Percentiles rank a stretch among this genome's conserved stretches.
Evolutionary conservation across 2,797 vertebrate species (phyloP).

Genomic region (Pseudochaenichthys georgianus): DNA sequence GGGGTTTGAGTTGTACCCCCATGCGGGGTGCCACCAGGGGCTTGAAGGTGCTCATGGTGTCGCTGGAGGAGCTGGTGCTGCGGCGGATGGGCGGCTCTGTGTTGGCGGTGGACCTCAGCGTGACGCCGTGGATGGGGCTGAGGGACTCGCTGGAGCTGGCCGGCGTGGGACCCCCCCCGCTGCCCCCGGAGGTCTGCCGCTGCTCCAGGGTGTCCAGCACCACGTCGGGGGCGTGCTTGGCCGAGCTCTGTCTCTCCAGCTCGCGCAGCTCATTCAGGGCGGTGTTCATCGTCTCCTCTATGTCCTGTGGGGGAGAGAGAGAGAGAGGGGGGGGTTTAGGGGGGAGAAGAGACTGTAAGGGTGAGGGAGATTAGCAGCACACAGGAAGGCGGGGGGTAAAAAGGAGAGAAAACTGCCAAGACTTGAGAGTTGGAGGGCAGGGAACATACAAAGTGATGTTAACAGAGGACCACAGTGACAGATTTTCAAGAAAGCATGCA

Average conservation of each 20-base stretch:
- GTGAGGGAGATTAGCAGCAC: background rate
- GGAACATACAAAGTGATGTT: slow-evolving; percentile 23
- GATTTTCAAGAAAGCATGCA: slow-evolving; percentile 38
- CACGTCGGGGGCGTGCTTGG: slow-evolving; percentile 96
- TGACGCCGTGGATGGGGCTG: slow-evolving; percentile 85
- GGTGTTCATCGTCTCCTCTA: slow-evolving; percentile 99
- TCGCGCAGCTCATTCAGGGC: slow-evolving; percentile 97
- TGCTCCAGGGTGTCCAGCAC: slow-evolving; percentile 98
- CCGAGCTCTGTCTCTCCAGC: slow-evolving; percentile 96
- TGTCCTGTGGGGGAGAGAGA: slow-evolving; percentile 87
- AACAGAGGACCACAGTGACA: slow-evolving; percentile 23
- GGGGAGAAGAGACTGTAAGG: background rate
- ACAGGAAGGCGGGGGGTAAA: background rate
- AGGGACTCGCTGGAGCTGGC: slow-evolving; percentile 86
- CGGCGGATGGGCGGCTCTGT: slow-evolving; percentile 90
- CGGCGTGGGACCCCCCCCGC: slow-evolving; percentile 86
- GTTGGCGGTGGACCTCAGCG: slow-evolving; percentile 82
- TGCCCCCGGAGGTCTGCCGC: slow-evolving; percentile 85
- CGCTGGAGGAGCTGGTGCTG: slow-evolving; percentile 92
- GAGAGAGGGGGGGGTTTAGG: background rate
- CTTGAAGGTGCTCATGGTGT: slow-evolving; percentile 98
- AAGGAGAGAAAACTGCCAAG: background rate
- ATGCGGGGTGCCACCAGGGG: slow-evolving; percentile 93
- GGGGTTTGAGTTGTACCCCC: slow-evolving; percentile 98
- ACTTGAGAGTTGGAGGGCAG: background rate